Percentiles rank a stretch among this genome's conserved stretches.
These are phyloP conservation scores for Trachelipus rathkii DNA, from an alignment of 1,140 invertebrate genomes.

Conservation along the genomic window DNA sequence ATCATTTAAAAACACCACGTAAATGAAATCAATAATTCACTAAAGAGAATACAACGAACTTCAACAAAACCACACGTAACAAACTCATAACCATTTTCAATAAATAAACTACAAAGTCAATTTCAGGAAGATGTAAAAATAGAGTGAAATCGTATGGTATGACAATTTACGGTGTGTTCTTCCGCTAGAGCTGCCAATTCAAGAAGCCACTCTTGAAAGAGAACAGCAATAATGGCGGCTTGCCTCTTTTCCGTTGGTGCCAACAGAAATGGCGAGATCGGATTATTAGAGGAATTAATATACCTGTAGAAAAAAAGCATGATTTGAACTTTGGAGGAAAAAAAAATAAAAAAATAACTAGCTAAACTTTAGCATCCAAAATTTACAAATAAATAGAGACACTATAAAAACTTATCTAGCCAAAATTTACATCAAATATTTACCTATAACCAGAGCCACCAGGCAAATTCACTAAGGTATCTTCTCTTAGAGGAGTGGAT, in stretches of 20 bases:
- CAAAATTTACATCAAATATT: not conserved
- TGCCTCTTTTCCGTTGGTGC: not conserved
- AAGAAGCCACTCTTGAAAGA: not conserved
- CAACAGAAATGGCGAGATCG: not conserved
- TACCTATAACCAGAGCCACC: not conserved
- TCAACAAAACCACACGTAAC: too few species aligned
- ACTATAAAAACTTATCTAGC: too few species aligned
- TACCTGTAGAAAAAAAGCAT: not conserved
- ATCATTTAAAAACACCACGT: too few species aligned
- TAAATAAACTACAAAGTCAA: too few species aligned
- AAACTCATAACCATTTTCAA: too few species aligned
- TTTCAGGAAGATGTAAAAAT: not conserved
- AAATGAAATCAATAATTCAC: too few species aligned
- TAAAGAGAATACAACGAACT: too few species aligned
- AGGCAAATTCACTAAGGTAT: not conserved
- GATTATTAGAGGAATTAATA: not conserved
- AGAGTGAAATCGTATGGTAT: not conserved
- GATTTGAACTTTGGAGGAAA: too few species aligned
- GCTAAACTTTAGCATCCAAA: too few species aligned
- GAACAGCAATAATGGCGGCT: not conserved
- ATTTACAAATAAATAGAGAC: too few species aligned
- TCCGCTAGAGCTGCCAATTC: not conserved
- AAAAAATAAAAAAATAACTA: too few species aligned
- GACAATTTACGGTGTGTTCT: not conserved
- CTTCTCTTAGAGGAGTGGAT: not conserved